Base-by-base conservation (phyloP, 2,797 vertebrate genomes). In the Clamator glandarius region DNA sequence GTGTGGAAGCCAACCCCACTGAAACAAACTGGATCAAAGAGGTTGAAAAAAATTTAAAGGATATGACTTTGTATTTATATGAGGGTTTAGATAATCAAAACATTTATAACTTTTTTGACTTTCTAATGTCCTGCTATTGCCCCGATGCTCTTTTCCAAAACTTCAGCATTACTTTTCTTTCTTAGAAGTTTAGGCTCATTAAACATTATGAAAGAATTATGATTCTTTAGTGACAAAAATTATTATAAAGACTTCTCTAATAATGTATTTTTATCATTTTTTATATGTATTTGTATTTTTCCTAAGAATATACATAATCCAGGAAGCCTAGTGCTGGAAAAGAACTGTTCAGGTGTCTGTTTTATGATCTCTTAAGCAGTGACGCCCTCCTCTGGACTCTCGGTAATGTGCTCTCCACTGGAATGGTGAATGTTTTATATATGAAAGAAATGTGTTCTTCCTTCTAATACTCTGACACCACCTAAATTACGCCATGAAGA, bases 351-450 rank as follows among this genome's bases (percentile, higher is more conserved):
- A 4, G 46, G 10, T 1, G 0, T 46, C 46, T 58, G 50, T 4
- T 35, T 25, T 63, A 8, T 62, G 80, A 96, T 97, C 92, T 73
- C 92, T 94, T 78, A 84, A 93, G 91, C 95, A 95, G 94, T 23
- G 95, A 95, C 96, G 97, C 98, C 98, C 97, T 95, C 98, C 92
- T 87, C 97, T 97, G 97, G 97, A 42, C n/a, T 72, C 29, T 18
- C 8, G 15, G 17, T 50, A 41, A 33, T 46, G 89, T 24, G 68
- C 41, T 66, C 87, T 76, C 46, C 73, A n/a, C 44, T 54, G 70
- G 84, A 93, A 69, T 9, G 91, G 25, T 17, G 7, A 35, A 83
- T 28, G 57, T 42, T 84, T 77, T 55, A 23, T 26, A 58, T 51
- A 23, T 61, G 10, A 52, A 63, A 66, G 54, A 1, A 0, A 58